Conservation (phyloP, 2,888 invertebrate species). For the Caenorhabditis becei region DNA sequence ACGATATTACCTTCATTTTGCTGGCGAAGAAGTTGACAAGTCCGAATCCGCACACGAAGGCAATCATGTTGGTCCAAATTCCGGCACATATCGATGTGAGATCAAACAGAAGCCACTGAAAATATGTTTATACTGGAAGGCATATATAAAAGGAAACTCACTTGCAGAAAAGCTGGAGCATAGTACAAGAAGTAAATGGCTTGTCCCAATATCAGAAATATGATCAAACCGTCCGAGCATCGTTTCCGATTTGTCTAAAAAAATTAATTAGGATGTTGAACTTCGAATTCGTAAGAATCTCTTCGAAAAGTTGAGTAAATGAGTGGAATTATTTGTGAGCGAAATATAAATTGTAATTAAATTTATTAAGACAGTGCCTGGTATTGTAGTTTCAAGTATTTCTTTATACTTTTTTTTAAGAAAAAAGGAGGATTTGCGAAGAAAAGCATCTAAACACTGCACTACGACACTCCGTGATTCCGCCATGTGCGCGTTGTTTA, state of each 20-base stretch:
- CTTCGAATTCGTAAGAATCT: too few species aligned
- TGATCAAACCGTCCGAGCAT: constrained; percentile 43
- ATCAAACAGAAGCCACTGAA: constrained; percentile 67
- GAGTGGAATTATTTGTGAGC: too few species aligned
- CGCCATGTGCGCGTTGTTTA: constrained; percentile 37
- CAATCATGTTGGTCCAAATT: constrained; percentile 73
- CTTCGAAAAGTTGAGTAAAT: too few species aligned
- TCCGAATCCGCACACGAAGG: constrained; percentile 69
- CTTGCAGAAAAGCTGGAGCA: constrained; percentile 64
- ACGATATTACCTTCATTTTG: constrained; percentile 27
- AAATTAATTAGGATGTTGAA: background rate
- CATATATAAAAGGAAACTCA: constrained; percentile 11
- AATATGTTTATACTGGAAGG: background rate
- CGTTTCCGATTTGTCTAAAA: constrained; percentile 37
- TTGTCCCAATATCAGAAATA: constrained; percentile 64
- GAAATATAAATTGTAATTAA: too few species aligned
- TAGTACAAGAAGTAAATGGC: constrained; percentile 72
- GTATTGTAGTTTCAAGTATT: too few species aligned
- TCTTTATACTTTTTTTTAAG: too few species aligned
- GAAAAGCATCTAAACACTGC: constrained; percentile 5
- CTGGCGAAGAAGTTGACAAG: constrained; percentile 60
- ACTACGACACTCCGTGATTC: constrained; percentile 46
- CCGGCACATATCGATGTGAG: constrained; percentile 65
- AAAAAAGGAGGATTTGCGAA: constrained; percentile 3
- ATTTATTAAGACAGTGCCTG: too few species aligned